A percentile compares a stretch with the other conserved stretches of the same genome.
Conservation (phyloP, 2,113 vertebrate genomes). For the Chaenocephalus aceratus region DNA sequence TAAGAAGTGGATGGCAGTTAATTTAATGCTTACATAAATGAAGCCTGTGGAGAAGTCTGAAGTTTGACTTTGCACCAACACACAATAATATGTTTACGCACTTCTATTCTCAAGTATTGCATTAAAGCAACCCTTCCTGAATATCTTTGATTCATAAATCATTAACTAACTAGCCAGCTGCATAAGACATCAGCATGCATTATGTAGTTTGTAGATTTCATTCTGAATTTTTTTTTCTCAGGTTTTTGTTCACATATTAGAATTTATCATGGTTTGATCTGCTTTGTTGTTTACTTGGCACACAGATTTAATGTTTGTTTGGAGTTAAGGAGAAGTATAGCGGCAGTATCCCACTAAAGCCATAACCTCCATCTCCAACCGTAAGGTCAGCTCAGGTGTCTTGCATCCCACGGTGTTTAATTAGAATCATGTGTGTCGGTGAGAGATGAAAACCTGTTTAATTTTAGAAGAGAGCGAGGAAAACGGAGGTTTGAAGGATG, state of each 20-base stretch:
- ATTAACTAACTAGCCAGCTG: conserved; percentile 35
- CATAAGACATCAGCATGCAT: conserved; percentile 35
- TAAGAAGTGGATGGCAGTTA: not conserved
- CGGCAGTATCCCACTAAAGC: not conserved
- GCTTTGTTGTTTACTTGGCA: not conserved
- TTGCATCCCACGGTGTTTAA: conserved; percentile 41
- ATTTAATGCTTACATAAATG: not conserved
- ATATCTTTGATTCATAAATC: conserved; percentile 29
- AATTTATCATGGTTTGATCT: not conserved
- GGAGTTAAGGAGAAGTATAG: conserved; percentile 7
- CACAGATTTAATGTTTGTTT: conserved; percentile 7
- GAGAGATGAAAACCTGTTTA: conserved; percentile 22
- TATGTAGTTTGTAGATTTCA: conserved; percentile 27
- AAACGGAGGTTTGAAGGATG: conserved; percentile 30
- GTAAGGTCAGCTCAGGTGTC: conserved; percentile 24
- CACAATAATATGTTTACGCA: conserved; percentile 28
- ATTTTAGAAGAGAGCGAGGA: not conserved
- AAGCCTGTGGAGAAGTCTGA: conserved; percentile 6
- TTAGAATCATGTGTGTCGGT: conserved; percentile 49
- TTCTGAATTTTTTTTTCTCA: conserved; percentile 4
- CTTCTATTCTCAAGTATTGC: conserved; percentile 26
- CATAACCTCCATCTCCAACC: not conserved
- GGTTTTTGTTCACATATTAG: conserved; percentile 6
- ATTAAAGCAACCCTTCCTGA: conserved; percentile 22
- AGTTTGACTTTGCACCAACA: conserved; percentile 19